Evolutionary conservation across 2,113 vertebrate genomes (phyloP).

Genomic region (Eonycteris spelaea): DNA sequence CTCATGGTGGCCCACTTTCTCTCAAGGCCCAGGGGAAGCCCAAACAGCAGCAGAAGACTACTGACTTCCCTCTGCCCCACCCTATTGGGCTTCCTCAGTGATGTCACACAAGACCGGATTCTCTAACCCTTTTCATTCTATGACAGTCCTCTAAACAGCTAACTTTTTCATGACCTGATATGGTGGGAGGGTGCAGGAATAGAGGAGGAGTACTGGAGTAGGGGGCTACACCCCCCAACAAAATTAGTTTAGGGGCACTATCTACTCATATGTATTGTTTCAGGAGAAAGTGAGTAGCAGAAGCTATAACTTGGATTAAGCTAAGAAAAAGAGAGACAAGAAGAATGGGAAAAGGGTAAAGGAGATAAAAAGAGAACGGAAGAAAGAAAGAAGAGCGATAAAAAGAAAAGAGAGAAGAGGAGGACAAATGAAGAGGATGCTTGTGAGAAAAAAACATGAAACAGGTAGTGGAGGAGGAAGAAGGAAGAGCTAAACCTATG

Average conservation of each 20-base stretch:
- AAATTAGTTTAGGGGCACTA: constrained; percentile 6
- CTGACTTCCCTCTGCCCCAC: background rate
- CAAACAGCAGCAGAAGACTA: background rate
- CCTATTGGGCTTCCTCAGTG: background rate
- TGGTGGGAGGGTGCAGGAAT: background rate
- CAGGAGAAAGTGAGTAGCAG: background rate
- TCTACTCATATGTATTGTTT: background rate
- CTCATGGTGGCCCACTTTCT: background rate
- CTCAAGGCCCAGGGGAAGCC: background rate
- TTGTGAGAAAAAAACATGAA: background rate
- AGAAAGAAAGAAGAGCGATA: background rate
- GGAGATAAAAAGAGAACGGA: background rate
- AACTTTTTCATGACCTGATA: background rate
- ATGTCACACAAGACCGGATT: constrained; percentile 57
- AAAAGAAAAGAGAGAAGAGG: constrained; percentile 20
- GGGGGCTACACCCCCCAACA: background rate
- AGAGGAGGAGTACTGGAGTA: background rate
- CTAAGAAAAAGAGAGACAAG: background rate
- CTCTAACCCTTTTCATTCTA: constrained; percentile 45
- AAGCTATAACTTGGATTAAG: constrained; percentile 1
- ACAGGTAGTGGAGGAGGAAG: constrained; percentile 27
- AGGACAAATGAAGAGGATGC: constrained; percentile 3
- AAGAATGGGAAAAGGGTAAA: constrained; percentile 49
- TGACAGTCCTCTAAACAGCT: background rate
- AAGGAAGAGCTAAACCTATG: background rate